These are phyloP conservation scores for Brachionus rubens DNA, from an alignment of 1,140 invertebrate genomes.

Conservation along the genomic window DNA sequence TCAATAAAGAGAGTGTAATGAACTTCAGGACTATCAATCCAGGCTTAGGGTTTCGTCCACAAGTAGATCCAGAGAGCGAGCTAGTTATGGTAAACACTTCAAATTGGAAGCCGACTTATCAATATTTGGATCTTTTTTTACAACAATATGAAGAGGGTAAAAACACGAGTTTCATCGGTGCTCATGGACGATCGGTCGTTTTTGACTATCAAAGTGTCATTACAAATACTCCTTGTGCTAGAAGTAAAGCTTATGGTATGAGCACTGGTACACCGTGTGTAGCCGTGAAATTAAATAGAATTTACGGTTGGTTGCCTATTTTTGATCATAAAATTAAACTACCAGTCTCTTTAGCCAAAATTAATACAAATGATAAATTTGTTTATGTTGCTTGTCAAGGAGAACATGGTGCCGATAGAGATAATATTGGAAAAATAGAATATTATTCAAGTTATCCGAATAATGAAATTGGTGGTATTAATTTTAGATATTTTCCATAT, in stretches of 20 bases:
- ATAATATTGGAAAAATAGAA: conserved; percentile 46
- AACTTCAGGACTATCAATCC: conserved; percentile 15
- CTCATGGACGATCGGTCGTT: conserved; percentile 50
- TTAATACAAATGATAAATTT: conserved; percentile 29
- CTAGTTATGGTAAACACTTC: background rate
- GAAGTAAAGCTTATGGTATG: conserved; percentile 54
- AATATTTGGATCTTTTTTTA: conserved; percentile 31
- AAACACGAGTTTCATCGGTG: conserved; percentile 10
- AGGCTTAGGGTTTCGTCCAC: conserved; percentile 40
- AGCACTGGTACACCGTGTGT: conserved; percentile 55
- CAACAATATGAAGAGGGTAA: conserved; percentile 35
- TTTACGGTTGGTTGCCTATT: conserved; percentile 48
- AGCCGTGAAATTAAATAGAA: conserved; percentile 56
- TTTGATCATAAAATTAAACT: background rate
- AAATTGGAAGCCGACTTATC: background rate
- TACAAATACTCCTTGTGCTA: conserved; percentile 36
- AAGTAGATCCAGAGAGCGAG: background rate
- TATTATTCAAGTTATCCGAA: conserved; percentile 47
- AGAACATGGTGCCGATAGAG: conserved; percentile 47
- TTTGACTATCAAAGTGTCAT: background rate
- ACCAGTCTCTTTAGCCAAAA: background rate
- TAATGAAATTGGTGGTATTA: conserved; percentile 47
- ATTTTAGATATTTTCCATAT: conserved; percentile 48
- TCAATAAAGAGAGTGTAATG: conserved; percentile 32
- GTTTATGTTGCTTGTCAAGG: conserved; percentile 47